Evolutionary conservation across 2,113 vertebrate species (phyloP), one percentile per base, ranked within the genome.

Genomic region (Potamarius usumacintae): DNA sequence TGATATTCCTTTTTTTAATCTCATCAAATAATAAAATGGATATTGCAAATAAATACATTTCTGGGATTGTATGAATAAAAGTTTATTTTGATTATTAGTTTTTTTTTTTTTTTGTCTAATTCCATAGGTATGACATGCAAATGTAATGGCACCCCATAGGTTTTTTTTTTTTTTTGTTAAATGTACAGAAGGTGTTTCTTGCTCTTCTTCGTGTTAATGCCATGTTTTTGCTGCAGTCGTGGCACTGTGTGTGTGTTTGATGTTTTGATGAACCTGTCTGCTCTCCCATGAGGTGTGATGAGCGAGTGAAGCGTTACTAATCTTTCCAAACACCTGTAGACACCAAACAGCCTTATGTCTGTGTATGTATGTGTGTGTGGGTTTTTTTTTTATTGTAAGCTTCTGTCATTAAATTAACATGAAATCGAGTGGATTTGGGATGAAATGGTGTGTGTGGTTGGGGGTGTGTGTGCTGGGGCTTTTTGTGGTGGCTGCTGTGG

Each of bases 211-310:
- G 18, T 65, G 50, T 10, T 84, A 30, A 53, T 30, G 82, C 25
- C 80, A 53, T 84, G 63, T 84, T 84, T 53, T 84, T 42, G 52
- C 50, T 71, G 67, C 67, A 0, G 12, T 48, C 25, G 74, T 50
- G 48, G 52, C 52, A 58, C n/a, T 58, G n/a, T 50, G 18, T 63
- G 18, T 63, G 7, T 82, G 65, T 82, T 76, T 83, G 74, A 79
- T 76, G 83, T 85, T 85, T 85, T 85, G 76, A 84, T 48, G 60
- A 25, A 25, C n/a, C 74, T 88, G 0, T 58, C 69, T 74, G n/a
- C 77, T 85, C 71, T 92, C 95, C 93, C 93, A 11, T 0, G 93
- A 92, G 95, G 87, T 18, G 50, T 81, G 10, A 57, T 42, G 60
- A 17, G 85, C 1, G 91, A 89, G 89, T 94, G 93, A 92, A 91